Evolutionary conservation across 1,140 invertebrate species (phyloP), one percentile per base, ranked within the genome.

Genomic region (Temnothorax nylanderi): DNA sequence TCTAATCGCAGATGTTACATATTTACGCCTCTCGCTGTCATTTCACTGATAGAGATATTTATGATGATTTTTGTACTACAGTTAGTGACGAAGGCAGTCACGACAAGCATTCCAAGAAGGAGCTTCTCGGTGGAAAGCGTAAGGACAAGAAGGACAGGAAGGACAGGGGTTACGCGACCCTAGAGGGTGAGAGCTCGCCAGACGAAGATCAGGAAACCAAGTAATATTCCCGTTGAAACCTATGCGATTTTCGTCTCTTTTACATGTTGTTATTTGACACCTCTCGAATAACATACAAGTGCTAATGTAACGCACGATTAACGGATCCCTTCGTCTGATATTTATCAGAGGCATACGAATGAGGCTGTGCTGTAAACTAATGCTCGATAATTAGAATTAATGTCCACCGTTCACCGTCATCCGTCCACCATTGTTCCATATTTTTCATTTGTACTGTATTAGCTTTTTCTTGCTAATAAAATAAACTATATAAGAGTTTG

Each of bases 101-200:
- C 92, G 97, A 98, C 26, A 97, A 97, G 92, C 96, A 96, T 76
- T 97, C 97, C 64, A 97, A 97, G 89, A 98, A 98, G 91, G 97
- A 98, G 93, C 94, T 98, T 41, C 93, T 98, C 21, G 97, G 97
- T 86, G 97, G 96, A 3, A 97, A 97, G 94, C 93, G 95, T 4
- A 97, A 97, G 93, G 98, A 98, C 64, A 98, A 98, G 92, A 98
- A 98, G 92, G 98, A 98, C 85, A 97, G 97, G 69, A 98, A 98
- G 91, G 97, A 98, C 87, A 96, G 97, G 93, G 97, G 98, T 0
- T 99, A 99, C 96, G 98, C 98, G 18, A 98, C 98, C 16, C 96
- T 99, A 93, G 98, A 98, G 94, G 98, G 98, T 56, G 98, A 99
- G 95, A 99, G 98, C 93, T 99, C 98, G 7, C 98, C 97, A 21